Evolutionary conservation across 2,888 invertebrate genomes (phyloP).

Genomic region (Nephrotoma flavescens): DNA sequence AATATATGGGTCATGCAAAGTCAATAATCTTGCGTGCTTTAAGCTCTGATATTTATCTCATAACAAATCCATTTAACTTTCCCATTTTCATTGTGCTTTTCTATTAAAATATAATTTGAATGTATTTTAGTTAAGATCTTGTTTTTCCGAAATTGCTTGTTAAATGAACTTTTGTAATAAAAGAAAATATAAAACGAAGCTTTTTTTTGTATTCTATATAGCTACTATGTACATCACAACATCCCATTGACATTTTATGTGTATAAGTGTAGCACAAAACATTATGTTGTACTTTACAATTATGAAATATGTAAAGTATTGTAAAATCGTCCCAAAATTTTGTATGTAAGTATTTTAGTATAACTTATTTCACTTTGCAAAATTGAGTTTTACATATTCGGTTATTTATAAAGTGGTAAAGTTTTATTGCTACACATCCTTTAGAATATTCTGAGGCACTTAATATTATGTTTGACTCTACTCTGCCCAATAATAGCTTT

Average conservation of each 20-base stretch:
- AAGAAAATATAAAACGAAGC: not conserved
- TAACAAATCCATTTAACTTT: not conserved
- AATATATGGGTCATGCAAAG: not conserved
- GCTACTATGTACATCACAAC: not conserved
- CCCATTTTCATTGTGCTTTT: not conserved
- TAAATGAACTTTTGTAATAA: slow-evolving; percentile 3
- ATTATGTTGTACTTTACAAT: not conserved
- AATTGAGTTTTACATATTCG: too few species aligned
- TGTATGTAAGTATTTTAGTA: too few species aligned
- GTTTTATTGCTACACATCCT: too few species aligned
- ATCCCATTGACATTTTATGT: not conserved
- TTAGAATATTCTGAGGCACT: too few species aligned
- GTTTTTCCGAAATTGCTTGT: not conserved
- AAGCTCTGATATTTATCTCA: not conserved
- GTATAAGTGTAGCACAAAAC: not conserved
- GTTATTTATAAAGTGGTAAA: too few species aligned
- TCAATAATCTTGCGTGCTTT: not conserved
- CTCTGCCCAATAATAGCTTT: too few species aligned
- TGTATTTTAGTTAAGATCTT: slow-evolving; percentile 1
- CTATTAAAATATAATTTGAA: not conserved
- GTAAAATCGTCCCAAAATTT: too few species aligned
- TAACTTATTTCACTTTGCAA: too few species aligned
- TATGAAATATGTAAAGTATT: too few species aligned
- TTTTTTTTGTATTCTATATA: not conserved
- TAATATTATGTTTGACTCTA: too few species aligned